These are phyloP conservation scores for Panopea generosa DNA, from an alignment of 2,888 invertebrate genomes.

Conservation along the genomic window DNA sequence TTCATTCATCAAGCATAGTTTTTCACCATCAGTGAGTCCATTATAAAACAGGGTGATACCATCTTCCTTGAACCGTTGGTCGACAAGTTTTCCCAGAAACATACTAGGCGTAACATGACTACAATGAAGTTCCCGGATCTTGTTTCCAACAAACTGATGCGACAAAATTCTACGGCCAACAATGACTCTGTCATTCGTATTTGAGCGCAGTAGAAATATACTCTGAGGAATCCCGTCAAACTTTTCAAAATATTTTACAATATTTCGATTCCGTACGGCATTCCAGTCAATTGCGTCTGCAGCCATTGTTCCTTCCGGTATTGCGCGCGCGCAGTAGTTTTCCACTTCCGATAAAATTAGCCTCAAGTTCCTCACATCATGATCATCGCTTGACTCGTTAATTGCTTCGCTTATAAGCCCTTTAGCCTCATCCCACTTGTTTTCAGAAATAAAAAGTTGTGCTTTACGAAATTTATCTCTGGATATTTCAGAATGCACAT, in stretches of 20 bases:
- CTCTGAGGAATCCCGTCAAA: constrained; percentile 66
- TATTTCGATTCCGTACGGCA: constrained; percentile 37
- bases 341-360: constrained; percentile 61
- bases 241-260: constrained; percentile 61
- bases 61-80: constrained; percentile 64
- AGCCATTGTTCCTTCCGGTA: constrained; percentile 40
- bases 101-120: constrained; percentile 67
- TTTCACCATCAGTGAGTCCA: constrained; percentile 60
- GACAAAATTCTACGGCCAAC: constrained; percentile 65
- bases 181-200: constrained; percentile 41
- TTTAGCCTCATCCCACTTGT: constrained; percentile 59
- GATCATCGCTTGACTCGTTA: constrained; percentile 46
- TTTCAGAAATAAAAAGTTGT: constrained; percentile 53
- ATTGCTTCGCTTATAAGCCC: constrained; percentile 40
- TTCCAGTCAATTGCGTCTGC: constrained; percentile 60
- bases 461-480: constrained; percentile 60
- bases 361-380: constrained; percentile 64
- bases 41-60: constrained; percentile 64
- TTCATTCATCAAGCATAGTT: constrained; percentile 60
- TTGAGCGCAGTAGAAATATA: constrained; percentile 58
- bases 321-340: constrained; percentile 54
- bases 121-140: constrained; percentile 69
- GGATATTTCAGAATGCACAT: constrained; percentile 60
- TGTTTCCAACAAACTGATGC: constrained; percentile 65
- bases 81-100: constrained; percentile 66